Percentiles rank a stretch among this genome's conserved stretches.
Conservation (phyloP, 2,888 invertebrate genomes). For the Drosophila kanekoi region DNA sequence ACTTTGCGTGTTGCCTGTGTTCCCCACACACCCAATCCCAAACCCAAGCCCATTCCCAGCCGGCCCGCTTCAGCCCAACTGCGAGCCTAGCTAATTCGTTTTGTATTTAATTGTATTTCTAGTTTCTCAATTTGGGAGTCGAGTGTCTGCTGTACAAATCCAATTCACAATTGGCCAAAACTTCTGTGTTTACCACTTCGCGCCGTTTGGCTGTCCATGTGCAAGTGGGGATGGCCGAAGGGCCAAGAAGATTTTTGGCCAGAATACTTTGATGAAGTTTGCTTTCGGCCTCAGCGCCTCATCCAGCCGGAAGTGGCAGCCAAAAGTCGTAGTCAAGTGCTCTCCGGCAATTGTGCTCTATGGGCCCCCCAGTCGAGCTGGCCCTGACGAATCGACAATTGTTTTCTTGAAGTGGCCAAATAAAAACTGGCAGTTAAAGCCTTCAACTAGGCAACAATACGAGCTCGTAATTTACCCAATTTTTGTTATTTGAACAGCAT, state of each 20-base stretch:
- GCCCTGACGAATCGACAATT: conserved; percentile 61
- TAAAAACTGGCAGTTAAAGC: conserved; percentile 16
- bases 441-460: conserved; percentile 37
- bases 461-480: conserved; percentile 24
- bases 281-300: conserved; percentile 13
- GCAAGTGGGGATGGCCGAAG: conserved; percentile 10
- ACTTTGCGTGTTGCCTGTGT: conserved; percentile 24
- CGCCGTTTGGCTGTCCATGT: conserved; percentile 26
- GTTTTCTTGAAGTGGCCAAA: conserved; percentile 40
- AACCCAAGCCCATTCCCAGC: too few species aligned
- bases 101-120: conserved; percentile 59
- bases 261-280: conserved; percentile 66
- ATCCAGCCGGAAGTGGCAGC: conserved; percentile 39
- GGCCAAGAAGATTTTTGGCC: conserved; percentile 65
- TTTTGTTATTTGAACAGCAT: conserved; percentile 10
- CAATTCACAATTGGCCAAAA: conserved; percentile 67
- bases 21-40: too few species aligned
- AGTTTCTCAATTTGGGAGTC: conserved; percentile 47
- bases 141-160: conserved; percentile 51
- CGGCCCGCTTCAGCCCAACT: neutral
- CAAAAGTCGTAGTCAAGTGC: conserved; percentile 49
- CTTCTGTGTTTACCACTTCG: conserved; percentile 61
- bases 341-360: conserved; percentile 23
- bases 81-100: conserved; percentile 46
- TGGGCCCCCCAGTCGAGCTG: conserved; percentile 10